Percentiles rank a stretch among this genome's conserved stretches.
Conservation (phyloP, 2,797 vertebrate genomes). For the Anguilla megastoma region DNA sequence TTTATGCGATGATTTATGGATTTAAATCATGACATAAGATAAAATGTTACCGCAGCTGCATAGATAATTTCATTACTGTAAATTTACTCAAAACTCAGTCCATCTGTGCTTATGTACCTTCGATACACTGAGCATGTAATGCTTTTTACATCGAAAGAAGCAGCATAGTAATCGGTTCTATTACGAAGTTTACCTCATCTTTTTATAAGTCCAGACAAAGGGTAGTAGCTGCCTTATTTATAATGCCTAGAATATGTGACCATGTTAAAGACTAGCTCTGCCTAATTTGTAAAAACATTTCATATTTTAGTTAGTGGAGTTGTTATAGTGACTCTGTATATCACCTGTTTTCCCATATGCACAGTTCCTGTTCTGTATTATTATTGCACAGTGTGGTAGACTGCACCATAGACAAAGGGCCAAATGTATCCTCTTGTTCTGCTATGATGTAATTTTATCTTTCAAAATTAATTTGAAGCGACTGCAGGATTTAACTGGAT, state of each 20-base stretch:
- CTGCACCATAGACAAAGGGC: not conserved
- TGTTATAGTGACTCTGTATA: not conserved
- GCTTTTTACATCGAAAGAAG: not conserved
- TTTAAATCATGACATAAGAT: not conserved
- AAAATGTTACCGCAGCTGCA: not conserved
- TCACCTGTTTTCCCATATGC: not conserved
- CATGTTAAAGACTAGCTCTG: not conserved
- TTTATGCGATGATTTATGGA: constrained; percentile 3
- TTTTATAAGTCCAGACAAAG: not conserved
- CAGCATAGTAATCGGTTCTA: not conserved
- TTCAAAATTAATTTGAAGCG: not conserved
- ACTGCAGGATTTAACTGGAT: not conserved
- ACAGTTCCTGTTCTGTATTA: not conserved
- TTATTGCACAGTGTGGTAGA: not conserved
- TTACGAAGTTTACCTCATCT: not conserved
- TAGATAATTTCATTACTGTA: not conserved
- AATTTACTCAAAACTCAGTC: not conserved
- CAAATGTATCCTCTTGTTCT: not conserved
- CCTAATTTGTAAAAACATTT: not conserved
- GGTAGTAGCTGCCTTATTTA: not conserved
- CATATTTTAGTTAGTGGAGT: not conserved
- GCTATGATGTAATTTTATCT: not conserved
- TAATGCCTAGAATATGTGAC: not conserved
- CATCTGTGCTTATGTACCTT: not conserved
- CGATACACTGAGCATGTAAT: not conserved